These are phyloP conservation scores for Caenorhabditis parvicauda DNA, from an alignment of 2,888 invertebrate species.

Conservation along the genomic window DNA sequence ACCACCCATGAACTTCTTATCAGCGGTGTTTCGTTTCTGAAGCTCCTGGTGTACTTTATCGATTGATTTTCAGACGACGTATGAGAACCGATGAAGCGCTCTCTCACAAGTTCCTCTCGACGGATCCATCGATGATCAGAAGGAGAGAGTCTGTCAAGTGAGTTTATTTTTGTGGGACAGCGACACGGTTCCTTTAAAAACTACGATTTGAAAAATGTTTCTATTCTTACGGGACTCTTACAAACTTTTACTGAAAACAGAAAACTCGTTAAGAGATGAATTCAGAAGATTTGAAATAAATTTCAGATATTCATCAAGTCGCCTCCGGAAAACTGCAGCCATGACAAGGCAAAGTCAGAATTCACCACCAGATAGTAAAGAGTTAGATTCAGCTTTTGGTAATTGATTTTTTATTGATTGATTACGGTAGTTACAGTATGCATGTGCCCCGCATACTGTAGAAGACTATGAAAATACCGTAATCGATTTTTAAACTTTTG, in stretches of 20 bases:
- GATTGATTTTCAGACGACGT: conserved; percentile 64
- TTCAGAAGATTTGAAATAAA: not conserved
- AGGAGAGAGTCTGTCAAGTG: conserved; percentile 73
- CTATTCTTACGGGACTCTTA: not conserved
- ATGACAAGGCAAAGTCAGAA: conserved; percentile 31
- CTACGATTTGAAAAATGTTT: not conserved
- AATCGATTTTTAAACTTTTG: not conserved
- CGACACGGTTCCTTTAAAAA: not conserved
- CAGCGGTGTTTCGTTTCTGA: too few species aligned
- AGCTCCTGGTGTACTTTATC: too few species aligned
- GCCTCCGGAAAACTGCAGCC: conserved; percentile 42
- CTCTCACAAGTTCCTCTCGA: conserved; percentile 91
- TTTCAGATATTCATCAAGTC: conserved; percentile 40
- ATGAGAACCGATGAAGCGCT: conserved; percentile 89
- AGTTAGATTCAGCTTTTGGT: conserved; percentile 13
- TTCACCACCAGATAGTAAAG: conserved; percentile 9
- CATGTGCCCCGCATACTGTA: not conserved
- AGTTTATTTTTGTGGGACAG: conserved; percentile 8
- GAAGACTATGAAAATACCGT: not conserved
- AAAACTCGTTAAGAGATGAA: not conserved
- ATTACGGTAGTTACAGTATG: not conserved
- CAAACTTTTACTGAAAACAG: not conserved
- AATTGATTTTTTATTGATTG: not conserved
- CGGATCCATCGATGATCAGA: conserved; percentile 87
- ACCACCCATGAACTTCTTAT: too few species aligned